Evolutionary conservation across 2,797 vertebrate species (phyloP).

Genomic region (Otolemur crassicaudatus): DNA sequence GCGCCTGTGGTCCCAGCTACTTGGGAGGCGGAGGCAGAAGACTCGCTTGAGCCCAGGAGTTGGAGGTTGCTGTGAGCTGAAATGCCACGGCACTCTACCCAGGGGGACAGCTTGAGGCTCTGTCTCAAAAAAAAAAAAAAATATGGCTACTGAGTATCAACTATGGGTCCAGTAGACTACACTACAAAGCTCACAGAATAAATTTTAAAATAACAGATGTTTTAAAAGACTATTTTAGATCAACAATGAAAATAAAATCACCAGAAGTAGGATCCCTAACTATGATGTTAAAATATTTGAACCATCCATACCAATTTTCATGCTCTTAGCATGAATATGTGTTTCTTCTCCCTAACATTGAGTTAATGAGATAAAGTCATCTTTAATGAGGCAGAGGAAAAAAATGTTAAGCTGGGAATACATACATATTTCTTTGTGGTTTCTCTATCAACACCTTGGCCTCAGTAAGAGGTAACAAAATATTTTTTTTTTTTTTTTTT

Average conservation of each 20-base stretch:
- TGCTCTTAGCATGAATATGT: background rate
- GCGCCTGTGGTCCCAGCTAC: too few species aligned
- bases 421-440: background rate
- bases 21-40: too few species aligned
- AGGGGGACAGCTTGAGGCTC: too few species aligned
- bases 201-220: conserved; percentile 56
- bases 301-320: conserved; percentile 48
- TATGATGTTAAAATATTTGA: conserved; percentile 34
- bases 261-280: background rate
- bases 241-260: conserved; percentile 59
- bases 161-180: background rate
- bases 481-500: too few species aligned
- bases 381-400: conserved; percentile 56
- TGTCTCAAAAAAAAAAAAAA: background rate
- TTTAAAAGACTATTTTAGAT: background rate
- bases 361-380: conserved; percentile 59
- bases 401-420: conserved; percentile 44
- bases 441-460: conserved; percentile 10
- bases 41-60: too few species aligned
- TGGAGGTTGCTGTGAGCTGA: too few species aligned
- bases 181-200: background rate
- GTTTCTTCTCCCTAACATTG: conserved; percentile 34
- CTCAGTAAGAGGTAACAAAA: conserved; percentile 50
- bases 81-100: too few species aligned
- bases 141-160: background rate